Evolutionary conservation across 2,113 vertebrate species (phyloP).

Genomic region (Nothoprocta pentlandii): DNA sequence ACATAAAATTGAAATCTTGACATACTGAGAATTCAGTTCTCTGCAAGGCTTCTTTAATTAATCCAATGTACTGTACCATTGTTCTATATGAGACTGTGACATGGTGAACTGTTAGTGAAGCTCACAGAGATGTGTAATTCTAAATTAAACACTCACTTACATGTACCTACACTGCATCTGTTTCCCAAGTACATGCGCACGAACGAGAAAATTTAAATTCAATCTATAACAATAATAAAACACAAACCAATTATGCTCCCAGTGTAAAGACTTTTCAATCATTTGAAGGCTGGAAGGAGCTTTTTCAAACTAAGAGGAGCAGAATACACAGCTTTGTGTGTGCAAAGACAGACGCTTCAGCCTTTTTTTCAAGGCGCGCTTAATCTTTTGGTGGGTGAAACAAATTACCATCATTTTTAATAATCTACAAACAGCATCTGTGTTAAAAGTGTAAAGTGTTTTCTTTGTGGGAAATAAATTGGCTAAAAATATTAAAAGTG

Average conservation of each 20-base stretch:
- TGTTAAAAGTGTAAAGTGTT: background rate
- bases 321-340: conserved; percentile 63
- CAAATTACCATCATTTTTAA: conserved; percentile 43
- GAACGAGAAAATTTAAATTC: conserved; percentile 75
- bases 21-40: conserved; percentile 86
- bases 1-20: conserved; percentile 93
- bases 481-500: background rate
- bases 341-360: conserved; percentile 48
- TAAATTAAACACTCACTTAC: conserved; percentile 80
- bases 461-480: conserved; percentile 5
- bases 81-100: conserved; percentile 78
- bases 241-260: conserved; percentile 57
- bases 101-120: conserved; percentile 79
- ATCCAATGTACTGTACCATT: conserved; percentile 83
- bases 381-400: conserved; percentile 58
- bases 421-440: background rate
- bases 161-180: conserved; percentile 65
- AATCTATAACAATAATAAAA: conserved; percentile 61
- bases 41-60: conserved; percentile 88
- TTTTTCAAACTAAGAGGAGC: conserved; percentile 39
- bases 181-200: conserved; percentile 41
- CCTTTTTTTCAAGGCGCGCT: conserved; percentile 54
- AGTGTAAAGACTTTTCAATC: conserved; percentile 69
- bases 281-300: conserved; percentile 63
- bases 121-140: conserved; percentile 80